A percentile compares a stretch with the other conserved stretches of the same genome.
phyloP scores from a whole-genome alignment of 2,888 invertebrate genomes.

The Leptopilina drosophilae region DNA sequence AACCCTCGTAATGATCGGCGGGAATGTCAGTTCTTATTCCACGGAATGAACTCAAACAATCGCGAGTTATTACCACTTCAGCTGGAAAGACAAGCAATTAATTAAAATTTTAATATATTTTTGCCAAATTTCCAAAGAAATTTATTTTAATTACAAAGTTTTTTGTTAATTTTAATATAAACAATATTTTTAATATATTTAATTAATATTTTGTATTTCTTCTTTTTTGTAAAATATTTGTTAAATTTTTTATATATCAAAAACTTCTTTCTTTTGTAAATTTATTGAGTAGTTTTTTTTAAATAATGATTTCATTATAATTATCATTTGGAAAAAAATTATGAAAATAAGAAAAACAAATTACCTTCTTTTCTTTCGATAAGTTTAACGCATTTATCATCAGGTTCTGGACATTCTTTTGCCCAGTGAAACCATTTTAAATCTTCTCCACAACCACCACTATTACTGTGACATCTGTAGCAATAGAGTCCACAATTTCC shows the following conservation, averaged over 20 bases:
- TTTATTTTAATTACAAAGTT: too few relatives aligned
- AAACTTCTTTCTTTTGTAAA: too few relatives aligned
- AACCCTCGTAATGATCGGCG: slow-evolving; percentile 94
- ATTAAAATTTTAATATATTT: not conserved
- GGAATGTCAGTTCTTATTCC: slow-evolving; percentile 91
- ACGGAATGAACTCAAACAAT: slow-evolving; percentile 89
- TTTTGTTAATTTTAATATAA: too few relatives aligned
- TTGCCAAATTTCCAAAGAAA: too few relatives aligned
- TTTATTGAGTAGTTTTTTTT: too few relatives aligned
- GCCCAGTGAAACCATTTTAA: slow-evolving; percentile 91
- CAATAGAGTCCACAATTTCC: slow-evolving; percentile 86
- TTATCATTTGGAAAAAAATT: too few relatives aligned
- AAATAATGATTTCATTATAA: too few relatives aligned
- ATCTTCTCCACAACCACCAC: slow-evolving; percentile 90
- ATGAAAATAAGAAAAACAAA: too few relatives aligned
- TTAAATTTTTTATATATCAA: too few relatives aligned
- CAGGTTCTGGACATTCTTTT: slow-evolving; percentile 87
- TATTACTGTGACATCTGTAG: slow-evolving; percentile 92
- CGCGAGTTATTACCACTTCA: slow-evolving; percentile 87
- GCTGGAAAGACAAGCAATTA: slow-evolving; percentile 78
- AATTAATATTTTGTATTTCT: too few relatives aligned
- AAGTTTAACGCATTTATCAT: slow-evolving; percentile 94
- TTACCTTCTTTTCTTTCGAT: slow-evolving; percentile 91
- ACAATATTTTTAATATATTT: too few relatives aligned
- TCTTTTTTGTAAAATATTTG: too few relatives aligned